Percentiles rank a stretch among this genome's conserved stretches.
These are phyloP conservation scores for Armadillidium nasatum DNA, from an alignment of 1,140 invertebrate species.

Conservation along the genomic window DNA sequence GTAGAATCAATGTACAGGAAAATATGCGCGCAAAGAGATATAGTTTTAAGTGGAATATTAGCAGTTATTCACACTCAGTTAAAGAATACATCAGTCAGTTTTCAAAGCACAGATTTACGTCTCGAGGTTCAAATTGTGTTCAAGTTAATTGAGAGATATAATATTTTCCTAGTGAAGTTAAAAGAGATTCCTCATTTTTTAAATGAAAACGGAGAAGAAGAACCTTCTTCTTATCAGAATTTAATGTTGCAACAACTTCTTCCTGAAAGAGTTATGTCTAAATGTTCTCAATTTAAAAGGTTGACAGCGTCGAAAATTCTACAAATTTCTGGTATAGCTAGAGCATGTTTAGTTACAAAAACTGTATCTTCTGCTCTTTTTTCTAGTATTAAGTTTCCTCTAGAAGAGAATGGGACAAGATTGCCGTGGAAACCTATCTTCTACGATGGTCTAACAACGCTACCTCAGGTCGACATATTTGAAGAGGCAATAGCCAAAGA, in stretches of 20 bases:
- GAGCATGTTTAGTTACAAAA: constrained; percentile 34
- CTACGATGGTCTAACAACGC: constrained; percentile 20
- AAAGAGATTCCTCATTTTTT: constrained; percentile 30
- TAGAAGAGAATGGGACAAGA: constrained; percentile 35
- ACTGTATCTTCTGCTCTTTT: constrained; percentile 38
- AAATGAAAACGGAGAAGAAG: constrained; percentile 22
- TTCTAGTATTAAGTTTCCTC: constrained; percentile 31
- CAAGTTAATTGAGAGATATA: constrained; percentile 37
- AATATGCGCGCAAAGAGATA: not conserved
- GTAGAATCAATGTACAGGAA: not conserved
- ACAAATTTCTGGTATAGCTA: constrained; percentile 36
- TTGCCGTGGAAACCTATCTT: constrained; percentile 40
- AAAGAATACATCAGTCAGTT: not conserved
- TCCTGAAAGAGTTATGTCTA: constrained; percentile 38
- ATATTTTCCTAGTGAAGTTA: constrained; percentile 37
- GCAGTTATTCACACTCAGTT: not conserved
- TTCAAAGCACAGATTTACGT: not conserved
- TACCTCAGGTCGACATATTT: constrained; percentile 36
- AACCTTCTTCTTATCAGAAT: constrained; percentile 10
- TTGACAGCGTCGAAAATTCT: constrained; percentile 43
- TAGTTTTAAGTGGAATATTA: not conserved
- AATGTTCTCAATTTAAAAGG: constrained; percentile 32
- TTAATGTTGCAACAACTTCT: constrained; percentile 25
- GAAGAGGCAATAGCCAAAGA: constrained; percentile 42
- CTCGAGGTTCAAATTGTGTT: constrained; percentile 34